Percentiles rank a stretch among this genome's conserved stretches.
phyloP scores from a whole-genome alignment of 2,888 invertebrate species.

The Antitype chi region DNA sequence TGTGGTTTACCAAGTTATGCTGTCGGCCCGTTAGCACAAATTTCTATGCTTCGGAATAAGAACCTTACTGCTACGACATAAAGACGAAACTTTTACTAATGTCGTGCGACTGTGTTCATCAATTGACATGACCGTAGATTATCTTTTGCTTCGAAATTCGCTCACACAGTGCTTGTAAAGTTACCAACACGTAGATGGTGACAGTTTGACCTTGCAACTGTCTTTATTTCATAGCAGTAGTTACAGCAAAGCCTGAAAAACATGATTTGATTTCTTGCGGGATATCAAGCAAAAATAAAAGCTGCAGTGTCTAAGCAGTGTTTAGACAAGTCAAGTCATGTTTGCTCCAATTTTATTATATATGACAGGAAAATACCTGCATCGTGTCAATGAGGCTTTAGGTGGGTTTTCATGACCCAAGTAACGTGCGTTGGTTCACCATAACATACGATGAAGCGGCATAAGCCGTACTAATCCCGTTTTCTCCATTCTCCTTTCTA shows the following conservation, averaged over 20 bases:
- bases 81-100: background rate
- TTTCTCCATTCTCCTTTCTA: conserved; percentile 29
- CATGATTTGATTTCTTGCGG: background rate
- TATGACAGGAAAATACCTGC: background rate
- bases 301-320: background rate
- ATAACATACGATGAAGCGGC: conserved; percentile 22
- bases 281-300: background rate
- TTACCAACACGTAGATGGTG: background rate
- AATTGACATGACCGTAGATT: background rate
- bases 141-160: background rate
- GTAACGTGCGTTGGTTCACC: background rate
- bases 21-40: background rate
- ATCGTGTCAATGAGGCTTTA: background rate
- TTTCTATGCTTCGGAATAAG: background rate
- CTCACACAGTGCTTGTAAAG: background rate
- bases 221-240: conserved; percentile 1
- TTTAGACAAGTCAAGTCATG: too few relatives aligned
- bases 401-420: background rate
- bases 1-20: background rate
- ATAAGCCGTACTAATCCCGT: conserved; percentile 13
- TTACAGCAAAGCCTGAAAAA: background rate
- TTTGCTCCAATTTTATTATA: background rate
- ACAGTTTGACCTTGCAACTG: background rate
- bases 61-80: background rate
- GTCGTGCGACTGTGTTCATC: background rate